Base-by-base conservation (phyloP, 2,797 vertebrate genomes). In the Heteromormyrus szaboi region DNA sequence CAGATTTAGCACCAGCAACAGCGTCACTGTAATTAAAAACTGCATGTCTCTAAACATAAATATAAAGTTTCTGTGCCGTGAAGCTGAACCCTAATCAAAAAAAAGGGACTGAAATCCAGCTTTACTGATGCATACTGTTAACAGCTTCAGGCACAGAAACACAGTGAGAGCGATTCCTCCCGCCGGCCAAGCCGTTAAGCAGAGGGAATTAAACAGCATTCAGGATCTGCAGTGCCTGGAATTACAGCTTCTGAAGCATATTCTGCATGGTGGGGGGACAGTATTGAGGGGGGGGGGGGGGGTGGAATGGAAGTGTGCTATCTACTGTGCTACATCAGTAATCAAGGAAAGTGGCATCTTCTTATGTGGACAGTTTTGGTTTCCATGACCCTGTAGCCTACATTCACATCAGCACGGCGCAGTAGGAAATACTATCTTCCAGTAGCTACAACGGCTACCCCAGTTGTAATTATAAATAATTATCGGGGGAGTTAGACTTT, bases 141-240 rank as follows among this genome's bases (percentile, higher is more conserved):
- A 96, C 96, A 95, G 95, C 95, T 95, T 97, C 96, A 95, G 94
- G 94, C 94, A 94, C 94, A 94, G 96, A 95, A 95, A 95, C 94
- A 95, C 94, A 96, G 94, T 95, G 95, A 96, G 94, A 96, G 95
- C 91, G 93, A 90, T 93, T 95, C 95, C 93, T 93, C 93, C 93
- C 92, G 93, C 93, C 95, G 95, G 93, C 94, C 92, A 12, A 94
- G 92, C 93, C 95, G 95, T 94, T 93, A 94, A 94, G 95, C 96
- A 94, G 96, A 95, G 94, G 93, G 95, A 94, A 93, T 93, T 93
- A 95, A 96, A 94, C 93, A 95, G 94, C 92, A 93, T 95, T 95
- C 95, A 95, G 92, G 94, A 94, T 92, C 93, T 92, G 92, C 94
- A 93, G 91, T 93, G 92, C 93, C 87, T 65, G 41, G 76, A 81